A percentile compares a stretch with the other conserved stretches of the same genome.
These are phyloP conservation scores for Falco columbarius DNA, from an alignment of 2,797 vertebrate species.

Conservation along the genomic window DNA sequence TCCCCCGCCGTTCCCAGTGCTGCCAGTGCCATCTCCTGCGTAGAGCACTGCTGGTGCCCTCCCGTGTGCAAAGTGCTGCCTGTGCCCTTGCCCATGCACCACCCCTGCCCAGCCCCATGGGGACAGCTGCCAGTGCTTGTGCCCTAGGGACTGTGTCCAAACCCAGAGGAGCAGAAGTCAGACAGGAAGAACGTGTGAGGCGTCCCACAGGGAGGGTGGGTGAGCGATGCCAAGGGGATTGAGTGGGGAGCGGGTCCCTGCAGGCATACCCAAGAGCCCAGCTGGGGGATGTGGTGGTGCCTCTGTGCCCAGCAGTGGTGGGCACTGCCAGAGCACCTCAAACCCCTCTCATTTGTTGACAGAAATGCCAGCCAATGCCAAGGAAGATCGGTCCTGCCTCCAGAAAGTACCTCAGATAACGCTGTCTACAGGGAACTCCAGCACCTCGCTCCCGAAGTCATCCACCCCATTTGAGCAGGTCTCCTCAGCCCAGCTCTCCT, in stretches of 20 bases:
- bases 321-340: not conserved
- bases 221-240: too few species aligned
- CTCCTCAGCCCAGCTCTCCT: conserved; percentile 80
- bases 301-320: not conserved
- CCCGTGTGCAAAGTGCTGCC: not conserved
- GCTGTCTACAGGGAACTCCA: conserved; percentile 83
- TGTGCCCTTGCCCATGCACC: not conserved
- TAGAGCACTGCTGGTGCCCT: not conserved
- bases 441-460: conserved; percentile 78
- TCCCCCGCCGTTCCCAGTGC: not conserved
- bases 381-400: conserved; percentile 90
- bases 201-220: not conserved
- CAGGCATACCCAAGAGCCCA: not conserved
- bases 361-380: conserved; percentile 98
- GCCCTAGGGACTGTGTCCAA: not conserved
- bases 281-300: not conserved
- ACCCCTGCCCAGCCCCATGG: not conserved
- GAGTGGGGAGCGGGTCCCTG: rapidly evolving
- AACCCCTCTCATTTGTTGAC: conserved; percentile 47
- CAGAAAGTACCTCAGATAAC: conserved; percentile 93
- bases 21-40: not conserved
- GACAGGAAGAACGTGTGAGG: not conserved
- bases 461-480: conserved; percentile 85
- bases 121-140: not conserved
- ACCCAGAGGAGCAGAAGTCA: not conserved